phyloP scores from a whole-genome alignment of 2,113 vertebrate genomes.

The Formicarius rufipectus region DNA sequence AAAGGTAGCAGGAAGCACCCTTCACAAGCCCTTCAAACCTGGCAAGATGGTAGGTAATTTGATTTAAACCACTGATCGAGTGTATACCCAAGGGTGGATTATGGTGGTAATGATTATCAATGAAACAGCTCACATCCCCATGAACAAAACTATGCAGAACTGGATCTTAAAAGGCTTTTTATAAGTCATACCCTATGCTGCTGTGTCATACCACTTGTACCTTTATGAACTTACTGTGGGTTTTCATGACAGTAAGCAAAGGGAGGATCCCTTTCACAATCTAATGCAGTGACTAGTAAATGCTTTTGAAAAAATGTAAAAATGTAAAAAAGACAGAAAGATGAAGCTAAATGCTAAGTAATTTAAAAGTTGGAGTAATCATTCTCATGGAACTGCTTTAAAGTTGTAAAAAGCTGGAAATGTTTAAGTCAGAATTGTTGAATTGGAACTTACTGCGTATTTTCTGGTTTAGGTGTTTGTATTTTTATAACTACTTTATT shows the following conservation, averaged over 20 bases:
- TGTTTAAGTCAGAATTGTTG: neutral
- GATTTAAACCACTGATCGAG: neutral
- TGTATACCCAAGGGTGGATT: rapidly evolving
- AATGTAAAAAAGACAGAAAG: neutral
- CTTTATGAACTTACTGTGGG: neutral
- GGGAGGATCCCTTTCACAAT: neutral
- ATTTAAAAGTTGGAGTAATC: neutral
- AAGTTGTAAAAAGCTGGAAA: neutral
- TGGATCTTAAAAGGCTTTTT: neutral
- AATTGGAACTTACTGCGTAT: neutral
- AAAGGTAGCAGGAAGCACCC: neutral
- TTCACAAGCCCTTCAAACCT: neutral
- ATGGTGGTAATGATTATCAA: neutral
- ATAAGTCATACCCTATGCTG: neutral
- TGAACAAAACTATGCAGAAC: neutral
- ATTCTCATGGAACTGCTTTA: neutral
- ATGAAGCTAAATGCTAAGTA: neutral
- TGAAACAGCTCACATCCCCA: neutral
- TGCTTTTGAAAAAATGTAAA: neutral
- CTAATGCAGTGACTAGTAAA: neutral
- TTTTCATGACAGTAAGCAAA: neutral
- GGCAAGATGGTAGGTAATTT: neutral
- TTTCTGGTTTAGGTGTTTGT: neutral
- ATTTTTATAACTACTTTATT: neutral
- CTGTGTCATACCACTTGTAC: neutral